Base-by-base conservation (phyloP, 2,888 invertebrate genomes). In the Phrixothrix hirtus region DNA sequence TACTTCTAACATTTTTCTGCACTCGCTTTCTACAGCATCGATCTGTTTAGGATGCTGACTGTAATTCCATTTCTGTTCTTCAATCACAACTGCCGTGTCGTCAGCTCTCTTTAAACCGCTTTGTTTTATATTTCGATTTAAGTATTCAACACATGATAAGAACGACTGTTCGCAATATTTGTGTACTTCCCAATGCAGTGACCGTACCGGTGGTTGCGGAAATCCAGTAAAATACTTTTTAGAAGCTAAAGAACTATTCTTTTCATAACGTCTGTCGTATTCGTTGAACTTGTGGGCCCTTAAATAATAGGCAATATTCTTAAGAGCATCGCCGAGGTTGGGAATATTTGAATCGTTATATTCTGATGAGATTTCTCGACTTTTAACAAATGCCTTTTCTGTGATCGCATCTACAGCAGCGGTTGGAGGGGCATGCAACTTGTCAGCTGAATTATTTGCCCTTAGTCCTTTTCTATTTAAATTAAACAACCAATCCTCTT, bases 221-320 rank as follows among this genome's bases (percentile, higher is more conserved):
- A 83, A 85, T 10, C 65, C 62, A 21, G 67, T 65, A 64, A 75
- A 80, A 60, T 78, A 71, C 15, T 59, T 52, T 60, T 65, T 66
- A 14, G 61, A 55, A 7, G 70, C 71, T 14, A 52, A 58, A 9
- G 48, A 43, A 1, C 57, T 55, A 39, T 64, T 54, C 14, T 58
- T 60, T 44, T 69, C 64, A 62, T 77, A 76, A 65, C 78, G 74
- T 44, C 80, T 75, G 69, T 86, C 85, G 72, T 79, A 84, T 64
- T 83, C 84, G 61, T 81, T 82, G 66, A 85, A 85, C 73, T 85
- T 86, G 64, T 84, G 79, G 26, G 80, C 76, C 35, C 85, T 75
- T 49, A 85, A 71, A 64, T 79, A 84, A 70, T 83, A 84, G 1
- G 82, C 83, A 31, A 84, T 78, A 60, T 84, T 81, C 59, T 76